A percentile compares a stretch with the other conserved stretches of the same genome.
Evolutionary conservation across 1,140 invertebrate genomes (phyloP).

Genomic region (Philopotamus ludificatus): DNA sequence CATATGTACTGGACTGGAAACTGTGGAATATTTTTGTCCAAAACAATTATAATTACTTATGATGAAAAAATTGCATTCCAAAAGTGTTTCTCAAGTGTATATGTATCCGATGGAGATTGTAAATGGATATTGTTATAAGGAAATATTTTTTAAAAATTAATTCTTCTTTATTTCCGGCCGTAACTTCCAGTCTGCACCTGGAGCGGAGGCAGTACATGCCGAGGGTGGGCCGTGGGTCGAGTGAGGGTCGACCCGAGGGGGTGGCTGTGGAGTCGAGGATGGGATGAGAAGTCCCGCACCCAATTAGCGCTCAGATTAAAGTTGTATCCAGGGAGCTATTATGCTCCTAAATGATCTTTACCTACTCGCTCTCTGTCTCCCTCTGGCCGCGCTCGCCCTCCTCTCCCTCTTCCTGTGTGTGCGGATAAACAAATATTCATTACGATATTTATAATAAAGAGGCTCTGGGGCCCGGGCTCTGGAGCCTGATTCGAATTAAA

Average conservation of each 20-base stretch:
- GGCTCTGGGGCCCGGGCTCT: neutral
- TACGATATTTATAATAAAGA: neutral
- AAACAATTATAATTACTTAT: too few relatives aligned
- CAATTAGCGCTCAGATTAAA: conserved; percentile 43
- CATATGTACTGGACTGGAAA: too few relatives aligned
- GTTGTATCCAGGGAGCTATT: conserved; percentile 42
- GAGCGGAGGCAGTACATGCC: neutral
- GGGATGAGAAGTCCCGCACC: conserved; percentile 32
- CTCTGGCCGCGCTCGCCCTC: neutral
- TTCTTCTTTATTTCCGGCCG: too few relatives aligned
- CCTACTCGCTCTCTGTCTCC: conserved; percentile 20
- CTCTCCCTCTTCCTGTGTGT: conserved; percentile 1
- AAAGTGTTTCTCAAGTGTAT: too few relatives aligned
- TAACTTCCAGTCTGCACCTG: conserved; percentile 1
- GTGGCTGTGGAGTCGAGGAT: neutral
- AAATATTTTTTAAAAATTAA: too few relatives aligned
- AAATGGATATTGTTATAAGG: too few relatives aligned
- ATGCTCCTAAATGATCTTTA: conserved; percentile 39
- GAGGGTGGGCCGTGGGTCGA: neutral
- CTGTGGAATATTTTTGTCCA: too few relatives aligned
- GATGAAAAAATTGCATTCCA: too few relatives aligned
- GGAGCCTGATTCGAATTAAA: too few relatives aligned
- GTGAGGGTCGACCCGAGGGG: neutral
- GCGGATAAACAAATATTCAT: neutral
- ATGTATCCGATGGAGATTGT: too few relatives aligned